A percentile compares a stretch with the other conserved stretches of the same genome.
Conservation (phyloP, 2,113 vertebrate genomes). For the Pluvianellus socialis region DNA sequence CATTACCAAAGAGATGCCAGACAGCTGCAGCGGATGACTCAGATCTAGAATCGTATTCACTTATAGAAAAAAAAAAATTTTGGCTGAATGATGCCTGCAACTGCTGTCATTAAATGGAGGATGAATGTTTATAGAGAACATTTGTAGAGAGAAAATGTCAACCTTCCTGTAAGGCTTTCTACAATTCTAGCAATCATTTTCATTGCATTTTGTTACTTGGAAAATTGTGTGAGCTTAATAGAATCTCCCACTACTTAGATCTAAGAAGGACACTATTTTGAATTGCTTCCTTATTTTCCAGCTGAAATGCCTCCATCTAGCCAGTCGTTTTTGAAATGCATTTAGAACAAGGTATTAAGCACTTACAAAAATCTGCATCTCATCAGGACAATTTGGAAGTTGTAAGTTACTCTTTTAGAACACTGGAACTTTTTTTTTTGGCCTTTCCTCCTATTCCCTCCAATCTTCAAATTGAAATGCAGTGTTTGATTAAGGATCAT, state of each 20-base stretch:
- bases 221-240: background rate
- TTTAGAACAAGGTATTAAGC: background rate
- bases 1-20: constrained; percentile 10
- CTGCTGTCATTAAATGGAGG: background rate
- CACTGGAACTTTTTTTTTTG: background rate
- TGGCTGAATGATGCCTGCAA: constrained; percentile 16
- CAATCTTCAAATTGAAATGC: background rate
- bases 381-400: background rate
- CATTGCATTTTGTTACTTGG: background rate
- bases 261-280: background rate
- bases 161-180: background rate
- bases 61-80: background rate
- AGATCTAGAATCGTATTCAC: background rate
- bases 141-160: background rate
- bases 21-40: constrained; percentile 48
- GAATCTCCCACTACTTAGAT: background rate
- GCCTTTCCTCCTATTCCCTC: background rate
- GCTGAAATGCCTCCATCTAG: background rate
- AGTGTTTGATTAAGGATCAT: background rate
- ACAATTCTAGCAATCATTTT: background rate
- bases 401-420: background rate
- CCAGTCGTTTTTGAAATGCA: background rate
- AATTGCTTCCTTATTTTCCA: background rate
- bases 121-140: background rate
- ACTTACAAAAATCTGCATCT: background rate